Evolutionary conservation across 1,140 invertebrate genomes (phyloP), one percentile per base, ranked within the genome.

Genomic region (Temnothorax nylanderi): DNA sequence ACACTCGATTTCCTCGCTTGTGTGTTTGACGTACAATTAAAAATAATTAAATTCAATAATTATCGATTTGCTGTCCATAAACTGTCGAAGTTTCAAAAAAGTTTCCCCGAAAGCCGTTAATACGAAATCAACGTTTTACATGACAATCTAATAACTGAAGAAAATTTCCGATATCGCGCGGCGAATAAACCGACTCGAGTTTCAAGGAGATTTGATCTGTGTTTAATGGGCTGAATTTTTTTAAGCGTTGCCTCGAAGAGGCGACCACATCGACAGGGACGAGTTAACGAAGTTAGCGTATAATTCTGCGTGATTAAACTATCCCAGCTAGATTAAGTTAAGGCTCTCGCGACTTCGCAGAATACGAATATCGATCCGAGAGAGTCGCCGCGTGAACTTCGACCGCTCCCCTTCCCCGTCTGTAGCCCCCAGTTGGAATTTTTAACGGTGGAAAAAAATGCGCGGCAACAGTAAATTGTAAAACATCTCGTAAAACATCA

Each of bases 241-340:
- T 47, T 21, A 13, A 34, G 8, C 11, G n/a, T 44, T 16, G 51
- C n/a, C 11, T 21, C n/a, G 26, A 74, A 56, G 26, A 60, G 51
- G 37, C 54, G 47, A 82, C 34, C 41, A 71, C 41, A 47, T 0
- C 51, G 67, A 58, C 32, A 16, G 47, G 32, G 8, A 21, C 13
- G 41, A 62, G 8, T 60, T 62, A 60, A 84, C 44, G 13, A 75
- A 75, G 80, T 84, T 84, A 75, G 56, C 44, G 51, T 32, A 56
- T 75, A 75, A 84, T 84, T 84, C 56, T 32, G 80, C 41, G 54
- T 72, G 80, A 84, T 84, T 84, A 74, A 84, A 84, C 54, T 75
- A 74, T 84, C 54, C 26, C 26, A 72, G n/a, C n/a, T n/a, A n/a
- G 47, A 74, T 84, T 84, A 84, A 75, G 80, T 74, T 82, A 82